Base-by-base conservation (phyloP, 2,888 invertebrate species). In the Polyploca ridens region DNA sequence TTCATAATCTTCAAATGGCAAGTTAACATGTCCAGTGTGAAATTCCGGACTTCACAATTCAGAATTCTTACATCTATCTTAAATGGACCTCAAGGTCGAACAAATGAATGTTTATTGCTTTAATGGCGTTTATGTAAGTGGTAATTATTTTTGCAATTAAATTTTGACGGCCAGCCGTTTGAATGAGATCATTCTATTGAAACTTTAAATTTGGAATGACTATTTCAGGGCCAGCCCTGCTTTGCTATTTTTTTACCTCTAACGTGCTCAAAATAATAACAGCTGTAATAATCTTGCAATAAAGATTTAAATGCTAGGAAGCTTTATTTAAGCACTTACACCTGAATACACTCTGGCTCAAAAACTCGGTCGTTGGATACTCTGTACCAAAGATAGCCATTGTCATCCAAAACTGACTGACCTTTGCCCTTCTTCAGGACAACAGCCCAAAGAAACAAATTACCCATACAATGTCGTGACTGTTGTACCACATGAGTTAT, bases 71-170 rank as follows among this genome's bases (percentile, higher is more conserved):
- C 71, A 70, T 70, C 74, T 68, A 79, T 78, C 73, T 70, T 69
- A 71, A 79, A 76, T 76, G 72, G 73, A 71, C 71, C 63, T 62
- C 75, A 83, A 83, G 84, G 83, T 72, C 75, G 59, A 66, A 67
- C 63, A 68, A 69, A 72, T 72, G 65, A 64, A 54, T 59, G 35
- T 35, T 3, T 59, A 69, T 70, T 73, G 71, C 70, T 66, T 5
- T 46, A 46, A 74, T 73, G 69, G 66, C 70, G 68, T 66, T 76
- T 72, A 69, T 74, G 71, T 64, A 69, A 69, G 71, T 67, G 68
- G 68, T 79, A 75, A 79, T 77, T 76, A 73, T 78, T 69, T 75
- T 75, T 78, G 69, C 73, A 73, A 74, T 71, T 76, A 72, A 44
- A 38, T 38, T 58, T 59, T 16, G 59, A 33, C 35, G 33, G 35